Conservation (phyloP, 30 jellyfish, hydroid and myxozoan genomes). For the Turritopsis dohrnii region DNA sequence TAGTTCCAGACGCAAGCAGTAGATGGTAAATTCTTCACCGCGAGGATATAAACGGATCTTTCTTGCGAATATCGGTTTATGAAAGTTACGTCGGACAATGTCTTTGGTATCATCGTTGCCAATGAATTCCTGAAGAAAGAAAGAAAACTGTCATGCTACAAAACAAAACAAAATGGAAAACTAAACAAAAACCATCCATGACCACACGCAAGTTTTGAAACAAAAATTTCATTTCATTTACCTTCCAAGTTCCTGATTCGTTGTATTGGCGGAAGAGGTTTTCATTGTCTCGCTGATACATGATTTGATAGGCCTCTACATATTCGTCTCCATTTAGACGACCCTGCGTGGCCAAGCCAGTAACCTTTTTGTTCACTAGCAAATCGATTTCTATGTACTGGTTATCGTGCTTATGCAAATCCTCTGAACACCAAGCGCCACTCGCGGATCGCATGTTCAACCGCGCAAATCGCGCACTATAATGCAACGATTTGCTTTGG, state of each 20-base stretch:
- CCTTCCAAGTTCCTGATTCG: constrained; percentile 83
- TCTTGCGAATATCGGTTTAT: constrained; percentile 75
- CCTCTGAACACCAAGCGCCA: constrained; percentile 96
- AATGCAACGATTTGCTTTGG: constrained; percentile 40
- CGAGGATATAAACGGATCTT: constrained; percentile 75
- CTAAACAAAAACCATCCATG: neutral
- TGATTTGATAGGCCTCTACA: constrained; percentile 54
- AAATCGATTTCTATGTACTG: constrained; percentile 75
- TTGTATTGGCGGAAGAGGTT: constrained; percentile 44
- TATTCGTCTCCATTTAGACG: constrained; percentile 55
- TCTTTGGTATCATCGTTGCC: constrained; percentile 66
- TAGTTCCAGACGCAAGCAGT: constrained; percentile 73
- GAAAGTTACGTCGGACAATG: constrained; percentile 41
- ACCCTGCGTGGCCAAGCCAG: constrained; percentile 92
- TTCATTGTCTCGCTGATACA: constrained; percentile 52
- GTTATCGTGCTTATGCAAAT: constrained; percentile 30
- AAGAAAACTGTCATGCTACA: too few species aligned
- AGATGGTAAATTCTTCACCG: constrained; percentile 61
- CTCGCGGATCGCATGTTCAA: constrained; percentile 48
- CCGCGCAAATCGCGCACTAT: constrained; percentile 67
- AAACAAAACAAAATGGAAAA: too few species aligned
- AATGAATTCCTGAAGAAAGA: constrained; percentile 46
- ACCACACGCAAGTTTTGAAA: neutral
- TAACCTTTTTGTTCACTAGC: constrained; percentile 43
- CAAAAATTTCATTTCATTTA: neutral